Base-by-base conservation (phyloP, 1,140 invertebrate species). In the Babylonia areolata region DNA sequence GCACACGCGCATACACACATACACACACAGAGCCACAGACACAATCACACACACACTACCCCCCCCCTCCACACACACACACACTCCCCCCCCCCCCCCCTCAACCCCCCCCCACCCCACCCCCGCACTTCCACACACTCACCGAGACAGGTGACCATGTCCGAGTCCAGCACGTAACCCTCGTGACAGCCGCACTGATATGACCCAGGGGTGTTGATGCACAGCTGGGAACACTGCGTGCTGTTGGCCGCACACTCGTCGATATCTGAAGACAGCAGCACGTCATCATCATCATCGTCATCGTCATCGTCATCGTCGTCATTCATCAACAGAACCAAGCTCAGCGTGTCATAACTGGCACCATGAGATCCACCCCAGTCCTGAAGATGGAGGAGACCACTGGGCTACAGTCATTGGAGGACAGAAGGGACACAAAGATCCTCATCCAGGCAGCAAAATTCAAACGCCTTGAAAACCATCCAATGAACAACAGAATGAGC, bases 191-290 rank as follows among this genome's bases (percentile, higher is more conserved):
- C 31, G 80, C 92, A 93, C 37, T 82, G 39, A 77, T 87, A 90
- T 11, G 88, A 88, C 6, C 91, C 91, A 2, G 82, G 42, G 1
- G 84, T 85, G 83, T 93, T 93, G 2, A 89, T 64, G 85, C 92
- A 93, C 1, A 90, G 82, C 69, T 95, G 94, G 54, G 90, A 87
- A 88, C 94, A 94, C 0, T 90, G 91, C 1, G 92, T 93, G 82
- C 94, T 94, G 39, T 90, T 85, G 1, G 81, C 71, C 28, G 88
- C 42, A 81, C 94, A 94, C 84, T 94, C 94, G 80, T 94, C 91
- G 3, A 92, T 84, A 83, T 94, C 93, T 92, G 71, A 28, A 84
- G 85, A 78, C 9, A 3, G n/a, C n/a, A n/a, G n/a, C n/a, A n/a
- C n/a, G n/a, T n/a, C n/a, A n/a, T n/a, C n/a, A n/a, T n/a, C n/a